Percentiles rank a stretch among this genome's conserved stretches.
Evolutionary conservation across 2,888 invertebrate genomes (phyloP).

Genomic region (Himalopsyche japonica): DNA sequence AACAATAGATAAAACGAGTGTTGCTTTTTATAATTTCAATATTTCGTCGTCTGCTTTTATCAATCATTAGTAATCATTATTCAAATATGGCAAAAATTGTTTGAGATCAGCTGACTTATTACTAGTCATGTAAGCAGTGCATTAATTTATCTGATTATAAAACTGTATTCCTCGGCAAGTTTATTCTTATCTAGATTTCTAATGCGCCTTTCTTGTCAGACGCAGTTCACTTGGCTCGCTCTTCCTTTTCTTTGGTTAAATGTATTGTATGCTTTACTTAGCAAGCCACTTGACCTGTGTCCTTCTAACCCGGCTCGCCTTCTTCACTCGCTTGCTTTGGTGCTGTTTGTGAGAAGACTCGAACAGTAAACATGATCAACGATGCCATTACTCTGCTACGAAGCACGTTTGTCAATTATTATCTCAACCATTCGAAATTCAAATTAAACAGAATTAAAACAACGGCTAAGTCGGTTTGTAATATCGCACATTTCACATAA

Average conservation of each 20-base stretch:
- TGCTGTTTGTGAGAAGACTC: neutral
- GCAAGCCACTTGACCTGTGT: neutral
- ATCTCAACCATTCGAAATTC: neutral
- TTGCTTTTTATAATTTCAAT: no score
- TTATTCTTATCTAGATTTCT: neutral
- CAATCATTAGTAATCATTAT: no score
- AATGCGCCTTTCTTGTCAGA: neutral
- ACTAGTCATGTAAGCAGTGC: no score
- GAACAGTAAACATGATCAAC: neutral
- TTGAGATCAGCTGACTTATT: no score
- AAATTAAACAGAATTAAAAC: neutral
- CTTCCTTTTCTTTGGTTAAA: neutral
- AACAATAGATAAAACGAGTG: no score
- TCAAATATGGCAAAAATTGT: no score
- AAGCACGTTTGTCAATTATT: neutral
- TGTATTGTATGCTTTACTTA: neutral
- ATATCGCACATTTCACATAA: no score
- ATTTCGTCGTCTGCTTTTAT: no score
- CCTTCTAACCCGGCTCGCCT: neutral
- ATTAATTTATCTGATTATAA: neutral
- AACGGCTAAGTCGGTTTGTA: no score
- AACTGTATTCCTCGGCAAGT: neutral
- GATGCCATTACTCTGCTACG: neutral
- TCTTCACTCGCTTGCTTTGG: neutral
- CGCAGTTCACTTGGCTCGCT: neutral